These are phyloP conservation scores for Pteria penguin DNA, from an alignment of 2,888 invertebrate species.

Conservation along the genomic window DNA sequence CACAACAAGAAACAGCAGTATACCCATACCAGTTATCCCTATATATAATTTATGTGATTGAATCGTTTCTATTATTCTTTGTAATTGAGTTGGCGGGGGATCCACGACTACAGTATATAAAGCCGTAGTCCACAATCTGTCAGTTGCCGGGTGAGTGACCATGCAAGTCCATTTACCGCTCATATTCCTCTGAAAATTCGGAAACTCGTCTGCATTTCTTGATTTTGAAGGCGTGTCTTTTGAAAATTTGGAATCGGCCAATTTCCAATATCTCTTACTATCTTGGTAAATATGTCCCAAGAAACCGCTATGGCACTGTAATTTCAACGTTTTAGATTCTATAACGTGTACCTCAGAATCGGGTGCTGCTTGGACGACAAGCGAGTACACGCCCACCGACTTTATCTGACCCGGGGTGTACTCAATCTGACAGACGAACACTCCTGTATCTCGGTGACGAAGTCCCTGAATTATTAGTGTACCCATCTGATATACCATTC, in stretches of 20 bases:
- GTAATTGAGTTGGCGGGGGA: slow-evolving; percentile 12
- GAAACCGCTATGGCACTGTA: slow-evolving; percentile 29
- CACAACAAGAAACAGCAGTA: background rate
- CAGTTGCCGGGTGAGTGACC: background rate
- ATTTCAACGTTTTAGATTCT: slow-evolving; percentile 13
- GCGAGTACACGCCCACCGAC: slow-evolving; percentile 28
- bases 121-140: slow-evolving; percentile 19
- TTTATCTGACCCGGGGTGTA: slow-evolving; percentile 11
- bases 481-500: slow-evolving; percentile 27
- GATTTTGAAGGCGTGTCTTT: slow-evolving; percentile 9
- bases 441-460: slow-evolving; percentile 25
- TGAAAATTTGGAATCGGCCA: background rate
- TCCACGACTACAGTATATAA: slow-evolving; percentile 16
- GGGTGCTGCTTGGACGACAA: background rate
- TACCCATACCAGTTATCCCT: background rate
- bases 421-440: slow-evolving; percentile 34
- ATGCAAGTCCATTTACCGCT: slow-evolving; percentile 32
- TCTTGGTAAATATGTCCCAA: slow-evolving; percentile 20
- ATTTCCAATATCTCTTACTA: slow-evolving; percentile 13
- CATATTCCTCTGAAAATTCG: background rate
- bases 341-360: background rate
- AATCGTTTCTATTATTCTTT: background rate
- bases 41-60: background rate
- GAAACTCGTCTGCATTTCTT: slow-evolving; percentile 9
- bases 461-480: slow-evolving; percentile 14